Evolutionary conservation across 2,113 vertebrate genomes (phyloP), one percentile per base, ranked within the genome.

Genomic region (Cryptotis parvus): DNA sequence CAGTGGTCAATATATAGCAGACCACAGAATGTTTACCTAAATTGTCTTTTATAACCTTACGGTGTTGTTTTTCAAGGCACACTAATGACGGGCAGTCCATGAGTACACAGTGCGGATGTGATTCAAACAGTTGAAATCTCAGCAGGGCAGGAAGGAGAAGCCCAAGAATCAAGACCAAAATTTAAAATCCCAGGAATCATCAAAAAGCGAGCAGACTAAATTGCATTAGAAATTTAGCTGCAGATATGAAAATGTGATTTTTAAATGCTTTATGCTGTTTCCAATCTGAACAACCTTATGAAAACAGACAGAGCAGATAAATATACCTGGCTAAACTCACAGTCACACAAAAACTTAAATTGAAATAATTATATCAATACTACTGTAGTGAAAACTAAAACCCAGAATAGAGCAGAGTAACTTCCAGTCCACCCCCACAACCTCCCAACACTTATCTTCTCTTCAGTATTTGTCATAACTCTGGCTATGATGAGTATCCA

Each of bases 81-180:
- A 35, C 58, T 74, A 74, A 75, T 79, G 77, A 43, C 27, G 81
- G 20, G 33, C 16, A 83, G 33, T 45, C 68, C 58, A 3, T 87
- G 73, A 87, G 37, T 41, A n/a, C 27, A 2, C 20, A 37, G 31
- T 29, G 9, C 3, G 9, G n/a, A n/a, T n/a, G n/a, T n/a, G n/a
- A n/a, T n/a, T n/a, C n/a, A n/a, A n/a, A n/a, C n/a, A n/a, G n/a
- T 33, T 49, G 45, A 84, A 81, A 20, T 6, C 55, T 58, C 65
- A 73, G 41, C 39, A 31, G 55, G 43, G 10, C 69, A 90, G 78
- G 33, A 73, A 73, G 6, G 9, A 26, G n/a, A 73, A 24, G 10
- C 77, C 73, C 76, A 63, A 12, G 79, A 73, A 84, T 76, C 27
- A 52, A 31, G 45, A 66, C 24, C 58, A n/a, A 93, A 83, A 12